A percentile compares a stretch with the other conserved stretches of the same genome.
Evolutionary conservation across 1,140 invertebrate genomes (phyloP).

Genomic region (Pygmarrhopalites habei): DNA sequence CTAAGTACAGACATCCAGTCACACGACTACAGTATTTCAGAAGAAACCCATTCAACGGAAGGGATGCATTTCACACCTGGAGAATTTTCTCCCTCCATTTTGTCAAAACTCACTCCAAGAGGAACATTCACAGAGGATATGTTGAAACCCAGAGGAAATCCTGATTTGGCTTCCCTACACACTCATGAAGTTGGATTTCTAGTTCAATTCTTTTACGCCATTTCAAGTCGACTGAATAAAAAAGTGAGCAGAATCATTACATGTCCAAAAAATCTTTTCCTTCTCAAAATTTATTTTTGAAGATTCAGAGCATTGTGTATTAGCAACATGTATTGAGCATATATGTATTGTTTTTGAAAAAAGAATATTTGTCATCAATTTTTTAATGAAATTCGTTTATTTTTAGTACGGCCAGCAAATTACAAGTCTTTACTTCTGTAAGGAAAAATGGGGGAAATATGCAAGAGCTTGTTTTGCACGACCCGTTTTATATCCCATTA

Average conservation of each 20-base stretch:
- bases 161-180: slow-evolving; percentile 4
- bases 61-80: neutral
- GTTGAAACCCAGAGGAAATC: slow-evolving; percentile 21
- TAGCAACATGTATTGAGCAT: too few species aligned
- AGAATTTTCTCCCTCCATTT: slow-evolving; percentile 1
- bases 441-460: slow-evolving; percentile 11
- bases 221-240: too few species aligned
- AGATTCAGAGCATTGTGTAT: too few species aligned
- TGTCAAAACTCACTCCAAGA: neutral
- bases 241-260: too few species aligned
- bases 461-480: slow-evolving; percentile 21
- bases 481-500: slow-evolving; percentile 18
- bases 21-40: too few species aligned
- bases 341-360: neutral
- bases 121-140: slow-evolving; percentile 3
- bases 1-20: too few species aligned
- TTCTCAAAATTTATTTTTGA: too few species aligned
- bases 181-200: slow-evolving; percentile 8
- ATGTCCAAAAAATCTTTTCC: too few species aligned
- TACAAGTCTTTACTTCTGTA: neutral
- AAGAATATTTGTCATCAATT: neutral
- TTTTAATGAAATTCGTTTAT: neutral
- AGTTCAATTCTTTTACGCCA: neutral
- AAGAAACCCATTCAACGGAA: too few species aligned
- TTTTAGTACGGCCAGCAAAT: neutral